Evolutionary conservation across 1,140 invertebrate genomes (phyloP).

Genomic region (Melitaea cinxia): DNA sequence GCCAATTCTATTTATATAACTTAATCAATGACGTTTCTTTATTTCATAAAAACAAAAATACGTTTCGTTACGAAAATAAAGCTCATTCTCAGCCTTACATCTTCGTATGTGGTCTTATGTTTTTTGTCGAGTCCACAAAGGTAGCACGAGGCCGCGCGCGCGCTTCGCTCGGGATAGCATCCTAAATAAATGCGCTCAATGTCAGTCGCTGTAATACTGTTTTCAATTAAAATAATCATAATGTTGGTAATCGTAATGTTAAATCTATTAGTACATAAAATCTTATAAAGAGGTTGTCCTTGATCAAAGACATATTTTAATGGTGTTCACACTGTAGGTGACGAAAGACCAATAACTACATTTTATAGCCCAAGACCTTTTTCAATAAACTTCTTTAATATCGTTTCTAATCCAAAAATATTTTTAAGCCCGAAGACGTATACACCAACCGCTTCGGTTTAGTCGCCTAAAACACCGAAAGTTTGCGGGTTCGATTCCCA

Average conservation of each 20-base stretch:
- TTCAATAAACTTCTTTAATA: too few species aligned
- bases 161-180: slow-evolving; percentile 5
- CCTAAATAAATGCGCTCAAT: slow-evolving; percentile 26
- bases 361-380: too few species aligned
- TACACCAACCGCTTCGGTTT: too few species aligned
- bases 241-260: not conserved
- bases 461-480: too few species aligned
- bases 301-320: not conserved
- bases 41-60: too few species aligned
- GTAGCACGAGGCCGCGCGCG: slow-evolving; percentile 6
- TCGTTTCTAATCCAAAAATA: too few species aligned
- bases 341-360: too few species aligned
- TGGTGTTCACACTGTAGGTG: too few species aligned
- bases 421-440: too few species aligned
- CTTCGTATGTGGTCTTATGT: not conserved
- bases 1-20: too few species aligned
- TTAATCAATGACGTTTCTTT: not conserved
- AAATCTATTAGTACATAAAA: not conserved
- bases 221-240: not conserved
- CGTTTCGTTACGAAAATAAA: not conserved
- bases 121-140: not conserved
- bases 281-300: not conserved
- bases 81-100: not conserved
- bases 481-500: too few species aligned
- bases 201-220: not conserved